Evolutionary conservation across 2,888 invertebrate species (phyloP).

Genomic region (Lithophane ornitopus): DNA sequence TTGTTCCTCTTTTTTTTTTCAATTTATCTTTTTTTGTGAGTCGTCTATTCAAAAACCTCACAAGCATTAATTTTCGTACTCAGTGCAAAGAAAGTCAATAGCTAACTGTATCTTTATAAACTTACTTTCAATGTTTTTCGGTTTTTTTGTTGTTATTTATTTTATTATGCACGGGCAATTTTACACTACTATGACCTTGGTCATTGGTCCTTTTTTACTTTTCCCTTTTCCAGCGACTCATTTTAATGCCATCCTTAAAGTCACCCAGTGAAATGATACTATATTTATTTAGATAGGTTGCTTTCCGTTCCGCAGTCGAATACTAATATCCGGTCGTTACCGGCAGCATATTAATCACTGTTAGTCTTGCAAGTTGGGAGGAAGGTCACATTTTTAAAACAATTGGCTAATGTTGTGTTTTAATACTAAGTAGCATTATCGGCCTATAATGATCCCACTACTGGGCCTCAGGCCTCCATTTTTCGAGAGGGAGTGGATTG

Average conservation of each 20-base stretch:
- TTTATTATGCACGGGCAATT: neutral
- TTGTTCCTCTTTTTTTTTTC: neutral
- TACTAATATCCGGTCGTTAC: slow-evolving; percentile 74
- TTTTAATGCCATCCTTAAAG: slow-evolving; percentile 49
- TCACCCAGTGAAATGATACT: slow-evolving; percentile 55
- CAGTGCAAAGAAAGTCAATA: neutral
- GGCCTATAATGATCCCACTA: too few relatives aligned
- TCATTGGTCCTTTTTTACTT: neutral
- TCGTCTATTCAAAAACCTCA: neutral
- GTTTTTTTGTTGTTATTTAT: too few relatives aligned
- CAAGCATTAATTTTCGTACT: neutral
- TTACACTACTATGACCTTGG: neutral
- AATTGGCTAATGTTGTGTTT: slow-evolving; percentile 8
- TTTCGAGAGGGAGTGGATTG: too few relatives aligned
- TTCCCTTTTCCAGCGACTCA: slow-evolving; percentile 4
- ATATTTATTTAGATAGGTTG: slow-evolving; percentile 58
- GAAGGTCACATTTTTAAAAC: slow-evolving; percentile 28
- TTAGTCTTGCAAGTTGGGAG: slow-evolving; percentile 47
- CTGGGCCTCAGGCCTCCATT: too few relatives aligned
- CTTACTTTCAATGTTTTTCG: too few relatives aligned
- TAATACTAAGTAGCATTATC: too few relatives aligned
- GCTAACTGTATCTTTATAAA: too few relatives aligned
- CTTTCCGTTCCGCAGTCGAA: slow-evolving; percentile 55
- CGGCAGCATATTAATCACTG: slow-evolving; percentile 71
- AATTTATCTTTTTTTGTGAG: neutral